phyloP scores from a whole-genome alignment of 2,113 vertebrate genomes.

The Centrocercus urophasianus region DNA sequence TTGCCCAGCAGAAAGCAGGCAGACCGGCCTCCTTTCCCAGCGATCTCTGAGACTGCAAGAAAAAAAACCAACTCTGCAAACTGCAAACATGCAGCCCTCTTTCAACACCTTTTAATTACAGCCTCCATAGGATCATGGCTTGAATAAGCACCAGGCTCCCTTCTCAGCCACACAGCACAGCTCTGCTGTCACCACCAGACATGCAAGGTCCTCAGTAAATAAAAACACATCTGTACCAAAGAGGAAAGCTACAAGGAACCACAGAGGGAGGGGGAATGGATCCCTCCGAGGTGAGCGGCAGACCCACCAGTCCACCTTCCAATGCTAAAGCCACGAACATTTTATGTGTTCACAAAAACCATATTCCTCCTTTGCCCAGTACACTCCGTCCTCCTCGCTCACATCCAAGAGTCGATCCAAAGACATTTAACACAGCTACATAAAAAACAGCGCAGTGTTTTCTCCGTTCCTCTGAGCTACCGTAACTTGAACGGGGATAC shows the following conservation, averaged over 20 bases:
- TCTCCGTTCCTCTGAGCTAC: conserved; percentile 13
- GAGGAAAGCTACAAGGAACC: background rate
- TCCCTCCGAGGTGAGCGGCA: background rate
- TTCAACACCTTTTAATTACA: background rate
- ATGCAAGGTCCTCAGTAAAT: background rate
- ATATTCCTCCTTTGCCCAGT: conserved; percentile 27
- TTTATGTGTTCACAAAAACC: conserved; percentile 8
- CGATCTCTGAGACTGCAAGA: conserved; percentile 33
- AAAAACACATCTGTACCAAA: background rate
- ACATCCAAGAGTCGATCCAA: background rate
- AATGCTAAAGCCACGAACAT: background rate
- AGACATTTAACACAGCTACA: background rate
- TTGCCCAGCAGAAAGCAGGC: background rate
- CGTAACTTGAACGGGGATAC: background rate
- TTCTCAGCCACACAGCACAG: background rate
- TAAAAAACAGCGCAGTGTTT: background rate
- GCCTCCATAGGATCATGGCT: background rate
- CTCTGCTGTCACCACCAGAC: background rate
- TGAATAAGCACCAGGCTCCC: background rate
- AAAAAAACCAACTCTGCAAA: background rate
- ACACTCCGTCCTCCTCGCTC: conserved; percentile 51
- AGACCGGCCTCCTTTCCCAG: conserved; percentile 29
- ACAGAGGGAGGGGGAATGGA: background rate
- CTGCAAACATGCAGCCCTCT: background rate
- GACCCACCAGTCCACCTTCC: background rate